Base-by-base conservation (phyloP, 1,140 invertebrate genomes). In the Tetramorium alpestre region DNA sequence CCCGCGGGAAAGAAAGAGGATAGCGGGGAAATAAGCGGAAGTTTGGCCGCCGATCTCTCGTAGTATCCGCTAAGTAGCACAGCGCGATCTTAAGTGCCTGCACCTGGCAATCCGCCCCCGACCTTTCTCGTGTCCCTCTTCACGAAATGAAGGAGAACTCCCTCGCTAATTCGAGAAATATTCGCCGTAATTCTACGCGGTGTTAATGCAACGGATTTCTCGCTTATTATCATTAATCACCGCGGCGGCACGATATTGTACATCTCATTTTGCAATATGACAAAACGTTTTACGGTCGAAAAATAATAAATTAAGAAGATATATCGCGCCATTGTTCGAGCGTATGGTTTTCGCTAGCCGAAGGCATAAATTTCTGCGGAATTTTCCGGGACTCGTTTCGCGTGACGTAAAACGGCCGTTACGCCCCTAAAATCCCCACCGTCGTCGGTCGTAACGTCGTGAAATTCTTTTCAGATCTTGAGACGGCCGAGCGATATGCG, bases 51-150 rank as follows among this genome's bases (percentile, higher is more conserved):
- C 72, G 89, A 90, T 88, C 89, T 88, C 69, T 62, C 78, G 69
- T 80, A 72, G 89, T 87, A 90, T 90, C 88, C 78, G 88, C 85
- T 90, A 90, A 90, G 89, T 90, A 87, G 85, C 89, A 65, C 88
- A 25, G 69, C 41, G 56, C 80, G 69, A 73, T 84, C 80, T 84
- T 84, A 84, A 84, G 80, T 84, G 80, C 54, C 41, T 75, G 80
- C 80, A 84, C 80, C 80, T 84, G 80, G 69, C 44, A 73, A 16
- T 25, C 8, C 25, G 60, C 33, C 86, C 85, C 76, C 58, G 44
- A 56, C 82, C 69, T 85, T 41, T 69, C 38, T 75, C 70, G 70
- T 76, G 70, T 89, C 75, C 58, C 65, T 47, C 41, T 38, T 49
- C 38, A 56, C 69, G 69, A 49, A 84, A 84, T 75, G 80, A 84